Percentiles rank a stretch among this genome's conserved stretches.
These are phyloP conservation scores for Lordiphosa fenestrarum DNA, from an alignment of 2,888 invertebrate genomes.

Conservation along the genomic window DNA sequence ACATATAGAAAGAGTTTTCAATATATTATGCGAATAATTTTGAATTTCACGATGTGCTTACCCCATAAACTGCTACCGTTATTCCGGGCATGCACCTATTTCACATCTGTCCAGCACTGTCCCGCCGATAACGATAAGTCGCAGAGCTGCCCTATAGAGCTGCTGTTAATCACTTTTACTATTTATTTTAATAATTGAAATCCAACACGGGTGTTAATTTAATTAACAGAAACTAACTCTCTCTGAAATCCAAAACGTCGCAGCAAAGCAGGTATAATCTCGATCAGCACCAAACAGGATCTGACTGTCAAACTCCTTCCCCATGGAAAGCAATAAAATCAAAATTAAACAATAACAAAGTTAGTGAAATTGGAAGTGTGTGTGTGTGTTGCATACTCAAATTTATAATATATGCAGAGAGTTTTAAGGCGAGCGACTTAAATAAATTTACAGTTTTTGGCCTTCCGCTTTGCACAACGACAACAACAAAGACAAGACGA, in stretches of 20 bases:
- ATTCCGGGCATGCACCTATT: too few species aligned
- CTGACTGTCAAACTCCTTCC: too few species aligned
- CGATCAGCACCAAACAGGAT: background rate
- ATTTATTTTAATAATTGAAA: slow-evolving; percentile 35
- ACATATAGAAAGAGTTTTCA: too few species aligned
- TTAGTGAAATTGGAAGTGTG: background rate
- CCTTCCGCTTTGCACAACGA: slow-evolving; percentile 18
- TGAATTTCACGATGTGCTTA: too few species aligned
- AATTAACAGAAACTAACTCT: slow-evolving; percentile 21
- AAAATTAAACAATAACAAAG: slow-evolving; percentile 9
- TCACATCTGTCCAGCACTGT: too few species aligned
- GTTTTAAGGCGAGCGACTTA: slow-evolving; percentile 8
- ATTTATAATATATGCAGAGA: slow-evolving; percentile 12
- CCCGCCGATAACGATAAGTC: too few species aligned
- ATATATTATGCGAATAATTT: too few species aligned
- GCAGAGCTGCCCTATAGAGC: background rate
- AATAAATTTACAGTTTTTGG: slow-evolving; percentile 14
- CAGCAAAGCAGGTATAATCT: slow-evolving; percentile 4
- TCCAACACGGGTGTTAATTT: slow-evolving; percentile 24
- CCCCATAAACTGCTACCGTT: too few species aligned
- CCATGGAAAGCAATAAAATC: background rate
- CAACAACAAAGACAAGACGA: slow-evolving; percentile 22
- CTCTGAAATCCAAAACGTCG: background rate
- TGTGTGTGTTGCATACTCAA: slow-evolving; percentile 28
- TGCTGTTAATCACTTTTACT: slow-evolving; percentile 38